These are phyloP conservation scores for Lymantria dispar DNA, from an alignment of 2,888 invertebrate species.

Conservation along the genomic window DNA sequence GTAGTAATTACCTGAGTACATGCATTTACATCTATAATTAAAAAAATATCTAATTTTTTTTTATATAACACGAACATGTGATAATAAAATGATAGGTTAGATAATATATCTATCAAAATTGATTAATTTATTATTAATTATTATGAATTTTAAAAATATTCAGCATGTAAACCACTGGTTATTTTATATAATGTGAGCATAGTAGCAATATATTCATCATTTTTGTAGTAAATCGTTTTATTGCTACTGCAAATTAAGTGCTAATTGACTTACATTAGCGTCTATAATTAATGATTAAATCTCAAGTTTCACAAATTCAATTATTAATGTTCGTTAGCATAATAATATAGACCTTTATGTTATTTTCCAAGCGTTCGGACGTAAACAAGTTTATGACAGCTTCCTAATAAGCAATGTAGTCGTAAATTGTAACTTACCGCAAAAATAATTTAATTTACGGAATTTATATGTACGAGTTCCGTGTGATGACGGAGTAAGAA, in stretches of 20 bases:
- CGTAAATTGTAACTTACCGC: conserved; percentile 70
- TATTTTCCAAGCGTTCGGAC: conserved; percentile 43
- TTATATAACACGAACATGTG: no score
- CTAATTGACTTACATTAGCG: conserved; percentile 25
- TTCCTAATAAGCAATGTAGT: conserved; percentile 58
- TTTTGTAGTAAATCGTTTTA: neutral
- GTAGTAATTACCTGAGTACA: no score
- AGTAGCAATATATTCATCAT: neutral
- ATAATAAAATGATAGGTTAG: no score
- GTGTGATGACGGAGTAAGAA: no score
- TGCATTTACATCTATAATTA: no score
- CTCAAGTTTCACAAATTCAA: conserved; percentile 30
- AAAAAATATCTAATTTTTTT: no score
- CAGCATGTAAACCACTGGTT: no score
- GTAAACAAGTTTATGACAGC: conserved; percentile 53
- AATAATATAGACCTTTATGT: conserved; percentile 35
- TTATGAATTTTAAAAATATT: no score
- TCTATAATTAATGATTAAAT: conserved; percentile 28
- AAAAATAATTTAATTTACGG: conserved; percentile 19
- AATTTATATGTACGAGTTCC: no score
- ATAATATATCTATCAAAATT: no score
- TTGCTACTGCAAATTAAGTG: conserved; percentile 16
- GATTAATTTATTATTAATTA: no score
- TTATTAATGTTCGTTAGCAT: conserved; percentile 31
- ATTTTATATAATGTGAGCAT: no score